Base-by-base conservation (phyloP, 2,113 vertebrate species). In the Podarcis muralis region DNA sequence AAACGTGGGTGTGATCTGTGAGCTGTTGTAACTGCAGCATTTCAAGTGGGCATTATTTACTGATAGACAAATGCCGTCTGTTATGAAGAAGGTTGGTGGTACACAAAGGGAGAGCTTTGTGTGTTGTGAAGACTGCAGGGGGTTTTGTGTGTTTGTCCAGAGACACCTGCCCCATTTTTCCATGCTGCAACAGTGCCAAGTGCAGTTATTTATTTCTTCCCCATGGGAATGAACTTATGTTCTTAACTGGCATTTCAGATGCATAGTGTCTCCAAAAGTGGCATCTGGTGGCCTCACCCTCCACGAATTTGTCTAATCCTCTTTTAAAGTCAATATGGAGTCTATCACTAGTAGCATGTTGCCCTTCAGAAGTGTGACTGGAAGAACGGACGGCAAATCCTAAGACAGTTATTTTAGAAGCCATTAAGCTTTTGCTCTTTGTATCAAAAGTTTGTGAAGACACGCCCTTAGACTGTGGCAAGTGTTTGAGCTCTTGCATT, bases 1-100 rank as follows among this genome's bases (percentile, higher is more conserved):
- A 27, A 30, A 18, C 0, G 9, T 1, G 37, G 5, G 6, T 11
- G 11, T 1, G 2, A 0, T 3, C 48, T 83, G 3, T 84, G 35
- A 75, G 43, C 75, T 0, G 2, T 1, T 1, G 35, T 20, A 1
- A 37, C 48, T 0, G 0, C 40, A 76, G 57, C 11, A 22, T 59
- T 30, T 3, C 16, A 1, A 1, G 6, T 2, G 0, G 4, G 57
- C 16, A 76, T 40, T 32, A 23, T 62, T 57, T 32, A 22, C 62
- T 9, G 35, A 20, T n/a, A 27, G 25, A 12, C 69, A 71, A 4
- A 25, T 25, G 65, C 65, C 9, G 48, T 53, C 48, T 53, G 48
- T 53, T 53, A 53, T 53, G 11, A 53, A 53, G 48, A 12, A 12
- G 48, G 48, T 53, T 53, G 9, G 9, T 2, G 48, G 11, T 53